Evolutionary conservation across 2,888 invertebrate genomes (phyloP).

Genomic region (Caenorhabditis afra): DNA sequence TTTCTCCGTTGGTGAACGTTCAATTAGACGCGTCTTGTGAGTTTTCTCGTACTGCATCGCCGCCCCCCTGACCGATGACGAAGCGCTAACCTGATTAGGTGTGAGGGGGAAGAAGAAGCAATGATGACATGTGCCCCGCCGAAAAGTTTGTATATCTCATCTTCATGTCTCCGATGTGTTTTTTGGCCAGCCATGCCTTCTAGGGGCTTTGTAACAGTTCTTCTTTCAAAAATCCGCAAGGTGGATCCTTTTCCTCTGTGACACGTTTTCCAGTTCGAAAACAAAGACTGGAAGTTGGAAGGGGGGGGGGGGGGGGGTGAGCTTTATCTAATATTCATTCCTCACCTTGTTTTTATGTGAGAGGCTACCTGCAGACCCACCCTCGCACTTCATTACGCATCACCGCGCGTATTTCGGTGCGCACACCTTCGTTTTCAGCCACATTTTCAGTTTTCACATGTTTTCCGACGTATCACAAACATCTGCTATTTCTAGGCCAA

Average conservation of each 20-base stretch:
- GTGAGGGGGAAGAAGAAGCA: slow-evolving; percentile 3
- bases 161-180: background rate
- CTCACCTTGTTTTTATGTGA: background rate
- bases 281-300: no score
- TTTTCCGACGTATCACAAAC: background rate
- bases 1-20: background rate
- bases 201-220: no score
- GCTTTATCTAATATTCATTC: background rate
- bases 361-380: slow-evolving; percentile 13
- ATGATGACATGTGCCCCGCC: slow-evolving; percentile 46
- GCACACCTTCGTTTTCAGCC: background rate
- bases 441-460: background rate
- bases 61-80: slow-evolving; percentile 23
- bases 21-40: background rate
- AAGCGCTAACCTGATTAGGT: slow-evolving; percentile 46
- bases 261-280: no score
- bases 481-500: no score
- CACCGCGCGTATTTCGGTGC: slow-evolving; percentile 15
- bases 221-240: no score
- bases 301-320: no score
- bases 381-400: slow-evolving; percentile 40
- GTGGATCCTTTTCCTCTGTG: no score
- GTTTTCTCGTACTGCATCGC: background rate
- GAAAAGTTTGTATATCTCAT: background rate
- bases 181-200: no score